These are phyloP conservation scores for Xanthostigma xanthostigma DNA, from an alignment of 2,888 invertebrate species.

Conservation along the genomic window DNA sequence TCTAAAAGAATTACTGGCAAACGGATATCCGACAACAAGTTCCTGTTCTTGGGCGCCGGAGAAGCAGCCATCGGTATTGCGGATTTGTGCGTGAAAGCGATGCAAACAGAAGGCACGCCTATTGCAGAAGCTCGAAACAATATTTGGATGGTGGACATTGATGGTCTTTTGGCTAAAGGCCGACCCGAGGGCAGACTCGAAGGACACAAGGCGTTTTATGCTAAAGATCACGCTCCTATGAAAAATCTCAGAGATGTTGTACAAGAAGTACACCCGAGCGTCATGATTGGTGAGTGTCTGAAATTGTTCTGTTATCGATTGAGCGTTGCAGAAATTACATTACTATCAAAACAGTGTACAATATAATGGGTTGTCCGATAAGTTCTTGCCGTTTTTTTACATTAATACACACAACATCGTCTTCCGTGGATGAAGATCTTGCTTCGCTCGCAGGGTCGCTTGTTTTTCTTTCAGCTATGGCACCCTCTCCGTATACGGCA, in stretches of 20 bases:
- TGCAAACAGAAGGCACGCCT: conserved; percentile 52
- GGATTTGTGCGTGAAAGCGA: conserved; percentile 73
- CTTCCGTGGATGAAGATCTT: no score
- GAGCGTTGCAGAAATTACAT: neutral
- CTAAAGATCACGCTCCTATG: conserved; percentile 64
- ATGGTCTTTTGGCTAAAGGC: conserved; percentile 68
- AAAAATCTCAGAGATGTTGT: conserved; percentile 68
- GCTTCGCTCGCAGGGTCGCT: no score
- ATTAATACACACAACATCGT: no score
- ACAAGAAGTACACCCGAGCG: conserved; percentile 69
- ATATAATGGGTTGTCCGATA: no score
- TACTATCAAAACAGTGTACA: no score
- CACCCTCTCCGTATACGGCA: no score
- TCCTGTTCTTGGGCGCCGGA: conserved; percentile 83
- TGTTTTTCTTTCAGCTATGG: no score
- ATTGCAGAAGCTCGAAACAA: conserved; percentile 63
- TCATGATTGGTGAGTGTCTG: conserved; percentile 59
- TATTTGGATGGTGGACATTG: conserved; percentile 92
- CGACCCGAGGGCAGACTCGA: conserved; percentile 48
- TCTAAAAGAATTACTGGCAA: conserved; percentile 62
- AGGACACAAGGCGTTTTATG: conserved; percentile 55
- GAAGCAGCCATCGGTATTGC: conserved; percentile 87
- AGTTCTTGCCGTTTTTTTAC: no score
- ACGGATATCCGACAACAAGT: conserved; percentile 71
- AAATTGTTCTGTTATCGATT: no score